Conservation (phyloP, 2,797 vertebrate species). For the Ficedula albicollis region DNA sequence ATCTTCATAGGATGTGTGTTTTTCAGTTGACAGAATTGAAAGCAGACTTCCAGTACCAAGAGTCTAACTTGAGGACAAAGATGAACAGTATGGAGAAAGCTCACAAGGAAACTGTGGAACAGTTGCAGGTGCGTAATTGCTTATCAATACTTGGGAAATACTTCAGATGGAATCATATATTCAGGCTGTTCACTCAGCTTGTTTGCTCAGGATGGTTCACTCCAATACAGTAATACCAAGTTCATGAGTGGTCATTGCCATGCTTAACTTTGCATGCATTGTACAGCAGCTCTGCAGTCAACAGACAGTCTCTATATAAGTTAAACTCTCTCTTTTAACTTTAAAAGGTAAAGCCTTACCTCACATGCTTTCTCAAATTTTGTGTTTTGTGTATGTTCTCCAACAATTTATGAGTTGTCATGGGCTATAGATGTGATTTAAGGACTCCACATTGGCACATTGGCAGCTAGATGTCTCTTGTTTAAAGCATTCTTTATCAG, state of each 20-base stretch:
- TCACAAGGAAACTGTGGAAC: conserved; percentile 97
- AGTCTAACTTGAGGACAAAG: conserved; percentile 95
- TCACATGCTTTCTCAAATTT: not conserved
- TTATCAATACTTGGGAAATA: not conserved
- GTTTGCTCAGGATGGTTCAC: not conserved
- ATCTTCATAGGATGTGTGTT: not conserved
- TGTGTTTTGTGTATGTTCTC: not conserved
- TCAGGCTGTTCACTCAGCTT: not conserved
- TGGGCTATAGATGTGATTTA: not conserved
- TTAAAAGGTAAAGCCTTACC: not conserved
- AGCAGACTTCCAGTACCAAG: conserved; percentile 98
- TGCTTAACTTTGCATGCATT: not conserved
- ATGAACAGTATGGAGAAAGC: conserved; percentile 99
- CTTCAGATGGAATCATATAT: not conserved
- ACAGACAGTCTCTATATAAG: not conserved
- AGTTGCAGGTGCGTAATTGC: conserved; percentile 85
- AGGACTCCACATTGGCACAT: not conserved
- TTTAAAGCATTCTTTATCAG: not conserved
- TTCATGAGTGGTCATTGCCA: not conserved
- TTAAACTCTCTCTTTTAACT: not conserved
- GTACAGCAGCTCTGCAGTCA: not conserved
- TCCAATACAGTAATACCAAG: not conserved
- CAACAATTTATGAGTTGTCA: not conserved
- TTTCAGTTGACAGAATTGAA: conserved; percentile 93
- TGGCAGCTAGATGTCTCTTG: not conserved